Evolutionary conservation across 53 echinoderm and acorn worm genomes (phyloP), one percentile per base, ranked within the genome.

Genomic region (Astropecten irregularis): DNA sequence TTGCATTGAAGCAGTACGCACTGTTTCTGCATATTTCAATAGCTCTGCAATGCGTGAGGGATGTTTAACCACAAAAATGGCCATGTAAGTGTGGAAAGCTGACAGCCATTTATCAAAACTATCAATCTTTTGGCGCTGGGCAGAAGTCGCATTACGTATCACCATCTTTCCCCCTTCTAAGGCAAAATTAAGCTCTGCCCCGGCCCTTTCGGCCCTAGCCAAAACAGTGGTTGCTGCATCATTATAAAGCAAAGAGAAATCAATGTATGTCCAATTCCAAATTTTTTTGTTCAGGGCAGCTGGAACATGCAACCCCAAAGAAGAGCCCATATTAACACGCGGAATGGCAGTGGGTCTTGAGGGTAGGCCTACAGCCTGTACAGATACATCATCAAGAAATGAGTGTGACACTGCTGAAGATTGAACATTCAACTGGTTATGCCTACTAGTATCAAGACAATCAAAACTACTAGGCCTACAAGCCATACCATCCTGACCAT

Each of bases 21-120:
- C 33, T 4, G 62, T 62, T 16, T 62, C 62, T 62, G 62, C 62
- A 33, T 62, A 62, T 62, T 62, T 62, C 30, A 62, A 34, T 34
- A 62, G 16, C 28, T 62, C 34, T 13, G 11, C 62, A 31, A 31
- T 32, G 33, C 62, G 34, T 13, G 32, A 13, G 30, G 34, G 62
- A 34, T 62, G 62, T 62, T 62, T 62, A 31, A 32, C 33, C 9
- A 62, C 13, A 16, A 62, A 62, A 34, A 62, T 34, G 11, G 62
- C 30, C 62, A 62, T 62, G 14, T 33, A 62, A 15, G 34, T 62
- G 16, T 33, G 34, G 14, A 33, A 62, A 5, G 62, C 62, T 32
- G 62, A 62, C 9, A 1, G 62, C 62, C 33, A 62, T 33, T 62
- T 62, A 34, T 62, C 62, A 10, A 62, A 33, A 13, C 32, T 32